Percentiles rank a stretch among this genome's conserved stretches.
Conservation (phyloP, 2,797 vertebrate species). For the Adrianichthys oophorus region DNA sequence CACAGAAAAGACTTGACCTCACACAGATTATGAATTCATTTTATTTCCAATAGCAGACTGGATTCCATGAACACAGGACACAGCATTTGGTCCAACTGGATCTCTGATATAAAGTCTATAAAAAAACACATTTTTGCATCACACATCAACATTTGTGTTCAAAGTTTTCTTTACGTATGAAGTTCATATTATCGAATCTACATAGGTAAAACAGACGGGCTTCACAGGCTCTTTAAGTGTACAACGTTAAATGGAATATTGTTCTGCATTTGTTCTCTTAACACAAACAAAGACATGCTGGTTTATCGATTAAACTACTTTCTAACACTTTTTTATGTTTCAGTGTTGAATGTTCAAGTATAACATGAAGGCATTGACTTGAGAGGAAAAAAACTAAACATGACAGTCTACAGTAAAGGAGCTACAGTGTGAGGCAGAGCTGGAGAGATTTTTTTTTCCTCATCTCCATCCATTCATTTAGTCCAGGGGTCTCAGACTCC, state of each 20-base stretch:
- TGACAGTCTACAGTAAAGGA: constrained; percentile 48
- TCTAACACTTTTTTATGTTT: constrained; percentile 42
- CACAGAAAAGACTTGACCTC: no score
- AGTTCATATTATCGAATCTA: constrained; percentile 28
- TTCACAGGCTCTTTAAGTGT: constrained; percentile 41
- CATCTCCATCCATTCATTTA: no score
- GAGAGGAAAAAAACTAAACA: constrained; percentile 21
- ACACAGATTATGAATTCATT: constrained; percentile 2
- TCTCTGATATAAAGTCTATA: constrained; percentile 41
- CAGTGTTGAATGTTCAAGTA: constrained; percentile 70
- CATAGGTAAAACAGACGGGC: constrained; percentile 48
- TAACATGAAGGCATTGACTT: constrained; percentile 58
- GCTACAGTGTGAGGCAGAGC: constrained; percentile 44
- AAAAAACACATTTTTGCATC: constrained; percentile 32
- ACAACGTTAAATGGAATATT: constrained; percentile 37
- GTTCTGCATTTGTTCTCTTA: constrained; percentile 4
- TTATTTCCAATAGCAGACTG: constrained; percentile 36
- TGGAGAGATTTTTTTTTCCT: not conserved
- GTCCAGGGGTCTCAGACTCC: no score
- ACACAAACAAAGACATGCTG: constrained; percentile 41
- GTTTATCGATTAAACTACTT: constrained; percentile 38
- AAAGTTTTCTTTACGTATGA: constrained; percentile 32
- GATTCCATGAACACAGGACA: constrained; percentile 50
- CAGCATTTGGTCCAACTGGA: constrained; percentile 61
- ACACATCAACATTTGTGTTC: constrained; percentile 44